Evolutionary conservation across 2,797 vertebrate genomes (phyloP), one percentile per base, ranked within the genome.

Genomic region (Acrossocheilus fasciatus): DNA sequence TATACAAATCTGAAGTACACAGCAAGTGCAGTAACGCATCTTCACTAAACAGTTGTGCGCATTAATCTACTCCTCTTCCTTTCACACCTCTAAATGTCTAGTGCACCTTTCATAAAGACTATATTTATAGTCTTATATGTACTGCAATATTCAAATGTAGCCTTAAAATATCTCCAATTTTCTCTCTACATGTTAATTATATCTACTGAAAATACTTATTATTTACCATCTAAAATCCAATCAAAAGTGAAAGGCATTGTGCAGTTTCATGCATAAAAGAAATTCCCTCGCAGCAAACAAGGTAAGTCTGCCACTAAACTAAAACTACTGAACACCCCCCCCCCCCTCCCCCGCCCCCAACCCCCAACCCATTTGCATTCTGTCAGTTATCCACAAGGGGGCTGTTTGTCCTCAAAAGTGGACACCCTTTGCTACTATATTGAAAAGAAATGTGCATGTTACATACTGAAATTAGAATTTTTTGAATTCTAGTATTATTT

Each of bases 171-270:
- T 45, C 17, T n/a, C 2, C 4, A 10, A 43, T 26, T 17, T 39
- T 10, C 12, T 68, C 12, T 82, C 6, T 11, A n/a, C 6, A 7
- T 20, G 4, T 30, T 11, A 36, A 54, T 18, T 39, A 76, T 14
- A 11, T 66, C 12, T 50, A 36, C 43, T 39, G 8, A 76, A 76
- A 83, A 64, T 57, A 50, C 20, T 68, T 52, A 47, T 52, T 4
- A 57, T 47, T 11, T 66, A 59, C 57, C 26, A 69, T 54, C 30
- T 59, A 62, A 47, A 81, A 81, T 18, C 17, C 14, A 74, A 47
- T 50, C 12, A 34, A 68, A 59, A 9, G 15, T 82, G 39, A 79
- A 77, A 89, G 62, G 70, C 80, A 23, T n/a, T 86, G 84, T 86
- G 54, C 77, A 74, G 73, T 82, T 66, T 84, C 20, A 77, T 30